A percentile compares a stretch with the other conserved stretches of the same genome.
These are phyloP conservation scores for Idaea biselata DNA, from an alignment of 2,888 invertebrate species.

Conservation along the genomic window DNA sequence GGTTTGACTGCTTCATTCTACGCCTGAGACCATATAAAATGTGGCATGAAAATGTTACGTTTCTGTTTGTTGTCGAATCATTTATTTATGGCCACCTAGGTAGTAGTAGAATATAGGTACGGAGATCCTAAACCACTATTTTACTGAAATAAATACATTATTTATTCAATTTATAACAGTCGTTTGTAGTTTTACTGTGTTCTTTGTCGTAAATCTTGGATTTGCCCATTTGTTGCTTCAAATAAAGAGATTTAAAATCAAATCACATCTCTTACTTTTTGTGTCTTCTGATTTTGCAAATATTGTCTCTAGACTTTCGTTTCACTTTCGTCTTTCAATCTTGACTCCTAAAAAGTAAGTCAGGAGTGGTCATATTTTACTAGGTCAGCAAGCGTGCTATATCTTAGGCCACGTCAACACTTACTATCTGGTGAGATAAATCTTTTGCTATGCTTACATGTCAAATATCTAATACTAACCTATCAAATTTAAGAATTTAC, in stretches of 20 bases:
- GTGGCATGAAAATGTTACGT: background rate
- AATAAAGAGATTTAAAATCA: too few species aligned
- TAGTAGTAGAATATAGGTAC: background rate
- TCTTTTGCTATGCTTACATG: too few species aligned
- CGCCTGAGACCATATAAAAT: background rate
- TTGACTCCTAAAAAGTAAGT: too few species aligned
- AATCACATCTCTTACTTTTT: background rate
- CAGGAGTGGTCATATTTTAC: too few species aligned
- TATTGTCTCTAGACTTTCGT: too few species aligned
- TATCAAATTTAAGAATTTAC: too few species aligned
- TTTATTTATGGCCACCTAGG: background rate
- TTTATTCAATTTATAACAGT: background rate
- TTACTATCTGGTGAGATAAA: too few species aligned
- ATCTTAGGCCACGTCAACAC: too few species aligned
- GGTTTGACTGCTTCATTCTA: conserved; percentile 9
- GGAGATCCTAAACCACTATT: background rate
- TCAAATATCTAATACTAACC: too few species aligned
- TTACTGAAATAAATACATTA: background rate
- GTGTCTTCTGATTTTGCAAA: too few species aligned
- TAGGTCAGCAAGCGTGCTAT: too few species aligned
- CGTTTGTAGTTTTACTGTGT: background rate
- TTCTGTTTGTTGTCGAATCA: background rate
- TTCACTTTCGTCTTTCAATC: too few species aligned
- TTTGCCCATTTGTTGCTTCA: background rate
- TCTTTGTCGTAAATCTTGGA: background rate